Evolutionary conservation across 2,797 vertebrate genomes (phyloP).

Genomic region (Lithobates pipiens): DNA sequence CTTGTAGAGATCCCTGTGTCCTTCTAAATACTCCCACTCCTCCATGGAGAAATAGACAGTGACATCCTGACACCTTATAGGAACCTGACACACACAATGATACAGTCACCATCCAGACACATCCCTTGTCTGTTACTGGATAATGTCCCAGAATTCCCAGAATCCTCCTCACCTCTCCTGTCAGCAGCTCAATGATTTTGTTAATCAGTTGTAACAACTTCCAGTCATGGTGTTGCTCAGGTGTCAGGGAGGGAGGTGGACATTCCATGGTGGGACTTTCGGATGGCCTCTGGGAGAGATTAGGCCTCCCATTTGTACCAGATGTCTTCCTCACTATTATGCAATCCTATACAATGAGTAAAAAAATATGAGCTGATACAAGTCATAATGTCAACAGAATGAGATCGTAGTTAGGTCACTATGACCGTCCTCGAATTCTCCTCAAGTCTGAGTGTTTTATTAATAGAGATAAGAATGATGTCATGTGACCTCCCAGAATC

Average conservation of each 20-base stretch:
- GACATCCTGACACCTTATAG: conserved; percentile 1
- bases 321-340: background rate
- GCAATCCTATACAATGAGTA: background rate
- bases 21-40: background rate
- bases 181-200: background rate
- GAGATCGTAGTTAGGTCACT: background rate
- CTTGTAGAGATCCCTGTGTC: background rate
- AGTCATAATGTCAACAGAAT: background rate
- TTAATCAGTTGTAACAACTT: background rate
- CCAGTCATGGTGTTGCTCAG: background rate
- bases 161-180: background rate
- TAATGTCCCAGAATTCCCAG: background rate
- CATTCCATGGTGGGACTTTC: background rate
- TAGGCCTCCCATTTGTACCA: background rate
- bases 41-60: conserved; percentile 1
- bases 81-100: conserved; percentile 6
- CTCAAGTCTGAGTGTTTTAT: background rate
- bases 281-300: background rate
- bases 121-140: background rate
- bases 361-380: background rate
- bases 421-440: background rate
- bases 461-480: background rate
- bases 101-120: background rate
- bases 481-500: conserved; percentile 4
- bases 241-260: background rate